Base-by-base conservation (phyloP, 2,888 invertebrate species). In the Cylloceria caligata region DNA sequence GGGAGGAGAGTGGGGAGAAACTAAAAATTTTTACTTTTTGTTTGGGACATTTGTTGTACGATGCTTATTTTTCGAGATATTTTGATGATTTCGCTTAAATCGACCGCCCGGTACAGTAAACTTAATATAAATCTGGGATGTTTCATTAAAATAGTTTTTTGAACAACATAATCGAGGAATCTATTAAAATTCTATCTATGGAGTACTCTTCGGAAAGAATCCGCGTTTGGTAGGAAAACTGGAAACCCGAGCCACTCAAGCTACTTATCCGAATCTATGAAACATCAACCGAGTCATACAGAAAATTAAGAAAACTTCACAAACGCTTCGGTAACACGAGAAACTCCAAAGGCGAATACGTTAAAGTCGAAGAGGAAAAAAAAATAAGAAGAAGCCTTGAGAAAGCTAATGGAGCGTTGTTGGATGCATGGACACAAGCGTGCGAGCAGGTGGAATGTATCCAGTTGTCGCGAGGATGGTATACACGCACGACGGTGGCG, bases 391-490 rank as follows among this genome's bases (percentile, higher is more conserved):
- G 36, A 69, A 73, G 52, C 27, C 36, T 78, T 36, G 34, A 60
- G 74, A 67, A 60, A 45, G 75, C 75, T 79, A 79, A 82, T 82
- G 82, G 82, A 82, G 67, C 36, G 60, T 6, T 5, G 13, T 75
- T 71, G n/a, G 21, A 73, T 55, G 64, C 57, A 42, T 67, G 60
- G 49, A 52, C n/a, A 75, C 9, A 73, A 42, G 36, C 16, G 39
- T 78, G 81, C 52, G 71, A 82, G 79, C 86, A 86, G 86, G 84
- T 84, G 84, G 83, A 68, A 67, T 71, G 64, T 83, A 79, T 83
- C 83, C 47, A 65, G 74, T 67, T 82, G 80, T 82, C 75, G 65
- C 69, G 65, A 74, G 74, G 39, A 55, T 45, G 27, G 4, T n/a
- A 27, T 55, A 57, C 57, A 30, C 30, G 52, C 52, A 68, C 60